Base-by-base conservation (phyloP, 2,888 invertebrate genomes). In the Stenichneumon culpator region DNA sequence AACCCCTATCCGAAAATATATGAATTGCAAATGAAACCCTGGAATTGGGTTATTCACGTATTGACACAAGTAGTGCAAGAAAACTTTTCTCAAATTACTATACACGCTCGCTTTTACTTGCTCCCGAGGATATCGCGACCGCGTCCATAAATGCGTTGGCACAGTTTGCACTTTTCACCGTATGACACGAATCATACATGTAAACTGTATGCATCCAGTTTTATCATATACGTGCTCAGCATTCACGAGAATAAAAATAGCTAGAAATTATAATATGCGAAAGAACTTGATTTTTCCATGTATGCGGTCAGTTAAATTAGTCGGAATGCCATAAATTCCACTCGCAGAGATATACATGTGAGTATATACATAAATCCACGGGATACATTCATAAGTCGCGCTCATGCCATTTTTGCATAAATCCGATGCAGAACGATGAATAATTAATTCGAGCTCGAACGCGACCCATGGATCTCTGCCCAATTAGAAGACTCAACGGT, bases 401-500 rank as follows among this genome's bases (percentile, higher is more conserved):
- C 28, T 7, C 25, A 11, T 32, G 19, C 19, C 60, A 16, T 79
- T 3, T 47, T 73, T 47, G 60, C 77, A 72, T 69, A 74, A 28
- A 73, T 63, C 50, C 63, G 22, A 39, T 39, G 60, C 9, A 44
- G 60, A 67, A 11, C 25, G 44, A 19, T 28, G 70, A 75, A 67
- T 79, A 79, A 82, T 82, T 67, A 19, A 82, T 79, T 60, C 14
- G 32, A 25, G 63, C 69, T 81, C 85, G 85, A 85, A 75, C 60
- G 79, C 75, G 52, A 79, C 79, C 60, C 72, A 85, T 82, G 82
- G 44, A 79, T 82, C 75, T 79, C 67, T 47, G 54, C 52, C 82
- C 75, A 85, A 85, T 85, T 85, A 85, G 82, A 50, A 79, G 67
- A 70, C 28, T 82, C 67, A 75, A 75, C 79, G 79, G 73, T 79